A percentile compares a stretch with the other conserved stretches of the same genome.
Evolutionary conservation across 2,888 invertebrate genomes (phyloP).

Genomic region (Buathra laborator): DNA sequence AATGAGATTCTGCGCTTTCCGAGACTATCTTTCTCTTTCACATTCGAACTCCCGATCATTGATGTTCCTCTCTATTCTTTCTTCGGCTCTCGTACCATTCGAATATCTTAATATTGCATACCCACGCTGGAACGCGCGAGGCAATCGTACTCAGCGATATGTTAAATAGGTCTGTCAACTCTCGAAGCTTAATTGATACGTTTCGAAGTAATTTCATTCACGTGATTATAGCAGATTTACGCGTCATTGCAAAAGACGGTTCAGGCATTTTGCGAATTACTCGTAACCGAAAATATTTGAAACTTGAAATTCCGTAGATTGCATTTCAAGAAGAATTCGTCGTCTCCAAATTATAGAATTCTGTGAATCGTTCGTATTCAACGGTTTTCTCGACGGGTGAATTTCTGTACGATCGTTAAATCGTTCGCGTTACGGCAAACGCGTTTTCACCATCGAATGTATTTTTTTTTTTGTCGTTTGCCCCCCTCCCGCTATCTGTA

Average conservation of each 20-base stretch:
- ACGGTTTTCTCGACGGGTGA: constrained; percentile 6
- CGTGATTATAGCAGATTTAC: constrained; percentile 70
- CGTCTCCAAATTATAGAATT: constrained; percentile 17
- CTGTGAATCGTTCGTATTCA: constrained; percentile 14
- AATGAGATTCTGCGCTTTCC: constrained; percentile 70
- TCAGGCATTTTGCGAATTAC: not conserved
- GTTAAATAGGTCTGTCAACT: constrained; percentile 52
- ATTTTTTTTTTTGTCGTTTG: constrained; percentile 10
- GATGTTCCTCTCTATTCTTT: constrained; percentile 23
- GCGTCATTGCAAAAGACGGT: not conserved
- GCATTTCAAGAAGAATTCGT: not conserved
- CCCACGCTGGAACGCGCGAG: constrained; percentile 42
- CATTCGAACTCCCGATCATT: not conserved
- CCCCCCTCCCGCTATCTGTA: constrained; percentile 14
- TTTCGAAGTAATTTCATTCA: constrained; percentile 72
- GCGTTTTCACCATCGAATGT: constrained; percentile 46
- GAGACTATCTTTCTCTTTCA: constrained; percentile 35
- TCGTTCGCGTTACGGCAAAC: constrained; percentile 50
- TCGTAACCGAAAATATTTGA: not conserved
- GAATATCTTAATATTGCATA: constrained; percentile 72
- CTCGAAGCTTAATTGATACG: constrained; percentile 67
- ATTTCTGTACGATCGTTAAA: constrained; percentile 55
- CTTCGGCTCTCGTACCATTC: constrained; percentile 56
- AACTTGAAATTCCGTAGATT: not conserved
- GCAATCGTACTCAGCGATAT: constrained; percentile 40